Base-by-base conservation (phyloP, 2,888 invertebrate genomes). In the Apomyelois bistriatella region DNA sequence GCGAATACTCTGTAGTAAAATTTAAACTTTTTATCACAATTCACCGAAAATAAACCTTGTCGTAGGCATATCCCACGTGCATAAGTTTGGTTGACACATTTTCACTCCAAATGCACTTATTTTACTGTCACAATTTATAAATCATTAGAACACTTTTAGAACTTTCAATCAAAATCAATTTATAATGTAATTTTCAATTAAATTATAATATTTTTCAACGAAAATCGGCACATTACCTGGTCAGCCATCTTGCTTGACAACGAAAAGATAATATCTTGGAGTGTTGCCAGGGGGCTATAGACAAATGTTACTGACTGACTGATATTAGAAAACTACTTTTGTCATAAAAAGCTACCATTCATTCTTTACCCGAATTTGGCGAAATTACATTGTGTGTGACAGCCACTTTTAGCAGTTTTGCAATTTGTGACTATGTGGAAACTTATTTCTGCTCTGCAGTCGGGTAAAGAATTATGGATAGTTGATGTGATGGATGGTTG, bases 191-290 rank as follows among this genome's bases (percentile, higher is more conserved):
- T 60, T 55, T 57, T 16, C 13, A 6, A 1, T 2, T 17, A n/a
- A 56, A 64, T 64, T 62, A 60, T 5, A 52, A 65, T 56, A 65
- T 72, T 64, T 77, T 77, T 66, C 30, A 46, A 58, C 58, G 74
- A 79, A 68, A 74, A 62, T 74, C 71, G 66, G 72, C 72, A 92
- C 93, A 79, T 93, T 22, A 95, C 95, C 94, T 95, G 95, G 87
- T 95, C 95, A 90, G 95, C 95, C 95, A 95, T 95, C 83, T 94
- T 94, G 93, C 85, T 91, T 85, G 86, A 85, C 72, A 86, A 84
- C 73, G 86, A 88, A 91, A 92, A 92, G 92, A 86, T 22, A 32
- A 32, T 9, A 32, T 32, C 9, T 7, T 10, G 10, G 1, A 9
- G 10, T 32, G 32, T 32, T 32, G 32, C 32, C 32, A 32, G 32